These are phyloP conservation scores for Atrina japonica DNA, from an alignment of 2,888 invertebrate species.

Conservation along the genomic window DNA sequence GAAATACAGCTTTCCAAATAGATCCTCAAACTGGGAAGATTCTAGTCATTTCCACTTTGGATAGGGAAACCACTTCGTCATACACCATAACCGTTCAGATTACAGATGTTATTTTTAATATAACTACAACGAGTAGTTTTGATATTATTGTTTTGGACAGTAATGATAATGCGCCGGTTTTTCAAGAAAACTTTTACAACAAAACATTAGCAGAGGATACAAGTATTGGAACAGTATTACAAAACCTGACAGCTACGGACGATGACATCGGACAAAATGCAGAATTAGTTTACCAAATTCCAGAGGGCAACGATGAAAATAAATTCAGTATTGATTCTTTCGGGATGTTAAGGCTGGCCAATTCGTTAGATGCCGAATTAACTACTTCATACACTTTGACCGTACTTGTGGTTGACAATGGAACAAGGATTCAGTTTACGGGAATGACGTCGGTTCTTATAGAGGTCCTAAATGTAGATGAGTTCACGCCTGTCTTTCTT, in stretches of 20 bases:
- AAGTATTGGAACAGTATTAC: conserved; percentile 22
- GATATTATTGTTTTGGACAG: conserved; percentile 53
- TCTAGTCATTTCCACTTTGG: conserved; percentile 46
- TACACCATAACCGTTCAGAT: conserved; percentile 47
- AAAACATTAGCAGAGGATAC: conserved; percentile 50
- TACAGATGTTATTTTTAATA: conserved; percentile 45
- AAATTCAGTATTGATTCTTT: conserved; percentile 46
- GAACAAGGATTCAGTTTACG: conserved; percentile 35
- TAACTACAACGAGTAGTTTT: conserved; percentile 45
- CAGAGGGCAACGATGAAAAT: conserved; percentile 41
- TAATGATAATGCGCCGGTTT: conserved; percentile 64
- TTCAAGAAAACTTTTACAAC: conserved; percentile 47
- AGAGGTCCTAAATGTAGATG: conserved; percentile 46
- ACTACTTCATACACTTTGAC: conserved; percentile 41
- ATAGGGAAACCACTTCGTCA: conserved; percentile 51
- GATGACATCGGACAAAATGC: conserved; percentile 58
- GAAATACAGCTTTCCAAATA: conserved; percentile 46
- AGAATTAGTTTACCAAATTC: conserved; percentile 44
- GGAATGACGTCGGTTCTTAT: conserved; percentile 52
- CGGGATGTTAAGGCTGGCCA: conserved; percentile 44
- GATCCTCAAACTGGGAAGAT: conserved; percentile 53
- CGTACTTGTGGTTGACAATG: conserved; percentile 55
- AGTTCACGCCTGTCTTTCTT: conserved; percentile 51
- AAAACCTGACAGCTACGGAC: conserved; percentile 52
- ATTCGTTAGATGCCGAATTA: conserved; percentile 48